Conservation (phyloP, 2,113 vertebrate species). For the Todiramphus saurophagus region DNA sequence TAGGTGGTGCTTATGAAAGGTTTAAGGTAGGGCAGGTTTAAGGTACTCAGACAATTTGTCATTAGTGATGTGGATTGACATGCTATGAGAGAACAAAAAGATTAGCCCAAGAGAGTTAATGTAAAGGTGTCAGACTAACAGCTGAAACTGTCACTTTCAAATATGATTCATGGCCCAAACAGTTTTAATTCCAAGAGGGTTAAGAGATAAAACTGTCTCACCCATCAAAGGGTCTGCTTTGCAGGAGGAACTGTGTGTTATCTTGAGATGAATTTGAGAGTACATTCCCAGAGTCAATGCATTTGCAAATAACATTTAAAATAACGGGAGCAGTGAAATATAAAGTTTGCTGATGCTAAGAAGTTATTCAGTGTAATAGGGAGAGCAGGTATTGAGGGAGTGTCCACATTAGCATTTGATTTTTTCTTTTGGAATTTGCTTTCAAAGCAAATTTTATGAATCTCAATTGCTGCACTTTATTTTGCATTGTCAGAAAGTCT, state of each 20-base stretch:
- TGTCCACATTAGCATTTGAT: not conserved
- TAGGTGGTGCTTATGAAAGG: not conserved
- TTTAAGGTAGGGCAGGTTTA: not conserved
- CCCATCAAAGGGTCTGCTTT: not conserved
- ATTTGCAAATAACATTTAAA: not conserved
- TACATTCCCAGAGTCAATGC: not conserved
- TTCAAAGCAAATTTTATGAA: not conserved
- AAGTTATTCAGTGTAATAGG: not conserved
- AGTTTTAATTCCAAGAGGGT: slow-evolving; percentile 10
- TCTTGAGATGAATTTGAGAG: not conserved
- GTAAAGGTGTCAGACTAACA: not conserved
- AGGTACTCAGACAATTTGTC: not conserved
- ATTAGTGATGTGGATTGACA: not conserved
- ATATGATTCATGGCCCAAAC: slow-evolving; percentile 21
- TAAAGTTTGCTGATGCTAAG: slow-evolving; percentile 1
- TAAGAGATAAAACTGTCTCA: slow-evolving; percentile 14
- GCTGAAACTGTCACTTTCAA: not conserved
- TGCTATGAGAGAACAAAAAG: not conserved
- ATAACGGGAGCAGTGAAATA: not conserved
- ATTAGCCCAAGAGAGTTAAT: not conserved
- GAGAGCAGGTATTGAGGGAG: not conserved
- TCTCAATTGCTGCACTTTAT: not conserved
- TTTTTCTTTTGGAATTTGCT: not conserved
- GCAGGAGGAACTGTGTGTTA: not conserved
- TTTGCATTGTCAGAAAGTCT: not conserved